These are phyloP conservation scores for Mimas tiliae DNA, from an alignment of 2,888 invertebrate species.

Conservation along the genomic window DNA sequence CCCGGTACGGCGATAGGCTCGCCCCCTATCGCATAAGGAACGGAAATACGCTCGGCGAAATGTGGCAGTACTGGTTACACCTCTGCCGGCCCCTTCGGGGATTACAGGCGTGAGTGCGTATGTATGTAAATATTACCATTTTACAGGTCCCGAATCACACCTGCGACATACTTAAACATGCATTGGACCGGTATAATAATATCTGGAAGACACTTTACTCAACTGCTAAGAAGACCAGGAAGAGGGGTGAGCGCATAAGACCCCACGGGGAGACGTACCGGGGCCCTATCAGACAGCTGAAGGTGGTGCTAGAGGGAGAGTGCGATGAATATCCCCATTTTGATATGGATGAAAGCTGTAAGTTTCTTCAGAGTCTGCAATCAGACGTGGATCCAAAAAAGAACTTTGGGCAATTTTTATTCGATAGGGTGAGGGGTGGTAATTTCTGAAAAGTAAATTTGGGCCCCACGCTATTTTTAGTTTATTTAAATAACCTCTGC, in stretches of 20 bases:
- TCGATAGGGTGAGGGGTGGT: too few relatives aligned
- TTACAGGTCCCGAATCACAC: conserved; percentile 55
- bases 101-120: too few relatives aligned
- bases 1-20: too few relatives aligned
- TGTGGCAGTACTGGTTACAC: too few relatives aligned
- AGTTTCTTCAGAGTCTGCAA: conserved; percentile 50
- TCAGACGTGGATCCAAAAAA: too few relatives aligned
- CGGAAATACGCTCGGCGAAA: too few relatives aligned
- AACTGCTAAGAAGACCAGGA: conserved; percentile 32
- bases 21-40: too few relatives aligned
- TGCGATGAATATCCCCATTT: conserved; percentile 88
- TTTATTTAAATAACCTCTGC: too few relatives aligned
- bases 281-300: conserved; percentile 52
- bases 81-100: too few relatives aligned
- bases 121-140: not conserved
- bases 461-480: too few relatives aligned
- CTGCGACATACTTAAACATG: conserved; percentile 77
- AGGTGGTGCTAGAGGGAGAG: conserved; percentile 79
- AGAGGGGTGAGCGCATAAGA: not conserved
- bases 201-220: conserved; percentile 33
- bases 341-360: conserved; percentile 91
- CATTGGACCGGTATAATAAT: conserved; percentile 40
- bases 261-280: not conserved
- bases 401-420: too few relatives aligned
- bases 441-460: too few relatives aligned